Conservation (phyloP, 2,113 vertebrate species). For the Lepisosteus osseus region DNA sequence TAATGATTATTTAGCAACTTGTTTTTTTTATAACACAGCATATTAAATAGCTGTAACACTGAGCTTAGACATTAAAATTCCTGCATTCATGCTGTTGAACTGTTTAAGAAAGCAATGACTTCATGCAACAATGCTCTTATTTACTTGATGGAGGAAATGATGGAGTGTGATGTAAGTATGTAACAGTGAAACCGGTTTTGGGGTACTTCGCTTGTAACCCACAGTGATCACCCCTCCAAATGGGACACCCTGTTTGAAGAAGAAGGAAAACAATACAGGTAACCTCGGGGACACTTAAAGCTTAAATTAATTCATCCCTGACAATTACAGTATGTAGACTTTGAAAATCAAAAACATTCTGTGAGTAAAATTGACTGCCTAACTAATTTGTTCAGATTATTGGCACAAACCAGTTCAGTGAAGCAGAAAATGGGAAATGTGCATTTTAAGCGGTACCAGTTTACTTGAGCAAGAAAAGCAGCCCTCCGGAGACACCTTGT, state of each 20-base stretch:
- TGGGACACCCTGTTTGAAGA: background rate
- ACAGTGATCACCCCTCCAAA: too few relatives aligned
- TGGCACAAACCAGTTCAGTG: slow-evolving; percentile 37
- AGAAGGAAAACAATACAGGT: background rate
- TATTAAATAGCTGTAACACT: too few relatives aligned
- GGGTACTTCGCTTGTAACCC: too few relatives aligned
- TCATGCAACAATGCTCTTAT: too few relatives aligned
- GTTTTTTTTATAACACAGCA: too few relatives aligned
- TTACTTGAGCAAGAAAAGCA: slow-evolving; percentile 25
- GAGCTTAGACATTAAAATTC: too few relatives aligned
- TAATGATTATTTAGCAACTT: too few relatives aligned
- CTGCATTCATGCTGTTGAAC: too few relatives aligned
- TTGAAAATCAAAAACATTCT: slow-evolving; percentile 19
- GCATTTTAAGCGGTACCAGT: slow-evolving; percentile 31
- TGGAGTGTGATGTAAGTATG: too few relatives aligned
- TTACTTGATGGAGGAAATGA: too few relatives aligned
- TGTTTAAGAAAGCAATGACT: too few relatives aligned
- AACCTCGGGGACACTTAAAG: background rate
- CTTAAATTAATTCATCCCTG: slow-evolving; percentile 19
- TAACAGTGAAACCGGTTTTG: too few relatives aligned
- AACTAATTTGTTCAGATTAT: slow-evolving; percentile 37
- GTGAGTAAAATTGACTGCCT: slow-evolving; percentile 25
- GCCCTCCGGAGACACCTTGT: slow-evolving; percentile 26
- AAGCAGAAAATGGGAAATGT: slow-evolving; percentile 43
- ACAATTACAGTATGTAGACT: slow-evolving; percentile 16